Percentiles rank a stretch among this genome's conserved stretches.
These are phyloP conservation scores for Vespertilio murinus DNA, from an alignment of 2,797 vertebrate genomes.

Conservation along the genomic window DNA sequence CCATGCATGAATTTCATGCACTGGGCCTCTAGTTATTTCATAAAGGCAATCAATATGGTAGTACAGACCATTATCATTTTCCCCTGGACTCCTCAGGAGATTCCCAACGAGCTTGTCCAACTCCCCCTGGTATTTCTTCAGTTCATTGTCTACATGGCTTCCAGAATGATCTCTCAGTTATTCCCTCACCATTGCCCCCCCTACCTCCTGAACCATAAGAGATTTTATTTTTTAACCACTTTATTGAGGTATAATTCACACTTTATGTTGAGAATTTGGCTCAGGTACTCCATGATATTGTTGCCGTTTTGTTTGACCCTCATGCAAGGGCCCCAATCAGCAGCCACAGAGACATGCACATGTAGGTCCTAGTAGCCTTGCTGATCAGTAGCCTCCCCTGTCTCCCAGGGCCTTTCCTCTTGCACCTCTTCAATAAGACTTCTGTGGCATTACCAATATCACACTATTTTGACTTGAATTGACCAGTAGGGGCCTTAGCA, in stretches of 20 bases:
- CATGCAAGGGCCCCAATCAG: background rate
- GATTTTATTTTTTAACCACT: background rate
- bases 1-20: too few species aligned
- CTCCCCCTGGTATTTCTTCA: background rate
- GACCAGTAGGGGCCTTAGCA: background rate
- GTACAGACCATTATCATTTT: fast-evolving
- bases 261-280: background rate
- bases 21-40: background rate
- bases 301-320: background rate
- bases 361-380: background rate
- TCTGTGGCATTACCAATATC: background rate
- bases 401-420: background rate
- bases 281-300: background rate
- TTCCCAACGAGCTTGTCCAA: too few species aligned
- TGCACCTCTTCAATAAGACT: background rate
- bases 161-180: background rate
- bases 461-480: background rate
- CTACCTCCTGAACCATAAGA: background rate
- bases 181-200: background rate
- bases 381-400: too few species aligned
- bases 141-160: background rate
- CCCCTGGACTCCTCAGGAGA: background rate
- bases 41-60: background rate
- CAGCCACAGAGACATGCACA: background rate
- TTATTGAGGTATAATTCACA: background rate